Evolutionary conservation across 2,888 invertebrate species (phyloP).

Genomic region (Eilema depressum): DNA sequence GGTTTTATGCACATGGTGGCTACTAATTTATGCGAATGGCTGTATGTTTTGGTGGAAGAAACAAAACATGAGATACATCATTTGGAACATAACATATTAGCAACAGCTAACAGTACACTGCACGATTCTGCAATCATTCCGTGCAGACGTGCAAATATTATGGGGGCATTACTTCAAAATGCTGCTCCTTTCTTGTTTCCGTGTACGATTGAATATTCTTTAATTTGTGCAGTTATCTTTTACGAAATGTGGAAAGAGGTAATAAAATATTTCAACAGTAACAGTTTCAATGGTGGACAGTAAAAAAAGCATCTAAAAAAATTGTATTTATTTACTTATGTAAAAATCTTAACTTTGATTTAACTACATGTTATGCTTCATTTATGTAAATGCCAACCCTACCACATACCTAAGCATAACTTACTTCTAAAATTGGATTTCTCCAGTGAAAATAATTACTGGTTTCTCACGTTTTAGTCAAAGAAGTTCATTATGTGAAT

Average conservation of each 20-base stretch:
- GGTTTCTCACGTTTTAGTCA: not conserved
- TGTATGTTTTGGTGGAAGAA: conserved; percentile 94
- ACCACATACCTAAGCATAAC: too few relatives aligned
- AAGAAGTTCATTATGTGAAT: not conserved
- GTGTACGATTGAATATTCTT: conserved; percentile 95
- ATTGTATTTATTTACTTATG: too few relatives aligned
- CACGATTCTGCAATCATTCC: conserved; percentile 60
- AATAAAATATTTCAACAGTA: too few relatives aligned
- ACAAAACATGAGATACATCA: conserved; percentile 95
- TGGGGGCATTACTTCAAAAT: conserved; percentile 90
- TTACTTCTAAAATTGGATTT: too few relatives aligned
- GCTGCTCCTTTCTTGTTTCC: conserved; percentile 94
- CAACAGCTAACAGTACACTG: conserved; percentile 49
- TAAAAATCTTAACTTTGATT: too few relatives aligned
- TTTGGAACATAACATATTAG: conserved; percentile 82
- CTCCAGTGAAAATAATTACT: not conserved
- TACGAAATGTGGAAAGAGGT: conserved; percentile 97
- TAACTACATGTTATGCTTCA: too few relatives aligned
- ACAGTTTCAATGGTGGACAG: too few relatives aligned
- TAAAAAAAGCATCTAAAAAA: too few relatives aligned
- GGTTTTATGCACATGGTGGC: conserved; percentile 98
- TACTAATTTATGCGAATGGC: conserved; percentile 97
- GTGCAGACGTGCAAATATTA: conserved; percentile 89
- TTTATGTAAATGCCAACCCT: too few relatives aligned
- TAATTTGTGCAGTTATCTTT: conserved; percentile 95